Percentiles rank a stretch among this genome's conserved stretches.
Evolutionary conservation across 2,113 vertebrate genomes (phyloP).

Genomic region (Oreotrochilus melanogaster): DNA sequence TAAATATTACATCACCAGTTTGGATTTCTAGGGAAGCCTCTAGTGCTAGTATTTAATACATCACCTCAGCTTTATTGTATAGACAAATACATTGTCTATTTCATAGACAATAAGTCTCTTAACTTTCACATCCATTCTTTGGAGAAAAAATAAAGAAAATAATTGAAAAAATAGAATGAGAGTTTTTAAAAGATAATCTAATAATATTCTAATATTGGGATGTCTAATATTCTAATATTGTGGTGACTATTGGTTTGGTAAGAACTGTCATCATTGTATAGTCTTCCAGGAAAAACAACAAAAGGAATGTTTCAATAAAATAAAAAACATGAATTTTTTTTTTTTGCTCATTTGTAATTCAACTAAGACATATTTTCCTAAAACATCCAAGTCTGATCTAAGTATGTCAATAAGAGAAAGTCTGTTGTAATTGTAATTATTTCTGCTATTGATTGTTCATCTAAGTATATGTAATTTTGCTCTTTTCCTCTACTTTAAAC

Average conservation of each 20-base stretch:
- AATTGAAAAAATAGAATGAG: neutral
- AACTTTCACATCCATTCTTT: neutral
- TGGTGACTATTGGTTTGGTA: neutral
- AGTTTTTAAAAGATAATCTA: neutral
- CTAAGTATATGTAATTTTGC: neutral
- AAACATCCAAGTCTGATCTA: neutral
- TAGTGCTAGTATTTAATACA: neutral
- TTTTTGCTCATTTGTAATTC: neutral
- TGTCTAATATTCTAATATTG: neutral
- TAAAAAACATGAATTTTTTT: neutral
- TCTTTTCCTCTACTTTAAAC: neutral
- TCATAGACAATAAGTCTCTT: neutral
- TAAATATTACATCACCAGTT: neutral
- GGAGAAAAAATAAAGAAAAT: neutral
- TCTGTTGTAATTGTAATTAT: neutral
- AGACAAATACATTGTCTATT: neutral
- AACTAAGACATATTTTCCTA: neutral
- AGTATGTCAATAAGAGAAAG: neutral
- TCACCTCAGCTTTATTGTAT: neutral
- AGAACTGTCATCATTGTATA: neutral
- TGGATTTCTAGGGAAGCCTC: neutral
- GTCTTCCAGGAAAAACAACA: neutral
- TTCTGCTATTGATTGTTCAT: neutral
- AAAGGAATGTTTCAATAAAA: neutral
- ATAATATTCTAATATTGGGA: no score